phyloP scores from a whole-genome alignment of 2,888 invertebrate genomes.

The Abrostola triplasia region DNA sequence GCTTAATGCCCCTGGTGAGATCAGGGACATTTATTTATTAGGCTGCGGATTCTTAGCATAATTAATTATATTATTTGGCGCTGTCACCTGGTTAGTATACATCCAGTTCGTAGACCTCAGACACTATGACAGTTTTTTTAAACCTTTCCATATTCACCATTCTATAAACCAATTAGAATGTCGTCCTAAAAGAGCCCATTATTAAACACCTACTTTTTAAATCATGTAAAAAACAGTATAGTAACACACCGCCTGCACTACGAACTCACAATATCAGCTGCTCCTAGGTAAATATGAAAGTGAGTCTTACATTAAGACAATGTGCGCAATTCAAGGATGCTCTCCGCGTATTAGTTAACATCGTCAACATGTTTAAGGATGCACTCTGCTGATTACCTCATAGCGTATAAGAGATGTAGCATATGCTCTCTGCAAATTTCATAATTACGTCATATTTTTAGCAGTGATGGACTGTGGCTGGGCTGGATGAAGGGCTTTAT shows the following conservation, averaged over 20 bases:
- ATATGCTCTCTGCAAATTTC: background rate
- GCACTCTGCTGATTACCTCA: background rate
- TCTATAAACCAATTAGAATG: too few relatives aligned
- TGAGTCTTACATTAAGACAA: constrained; percentile 19
- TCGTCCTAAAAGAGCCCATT: too few relatives aligned
- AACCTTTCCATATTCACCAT: too few relatives aligned
- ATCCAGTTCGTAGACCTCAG: too few relatives aligned
- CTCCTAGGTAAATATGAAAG: constrained; percentile 29
- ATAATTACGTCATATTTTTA: background rate
- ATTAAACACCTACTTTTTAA: background rate
- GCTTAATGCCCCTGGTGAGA: too few relatives aligned
- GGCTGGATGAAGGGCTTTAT: too few relatives aligned
- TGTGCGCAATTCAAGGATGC: constrained; percentile 36
- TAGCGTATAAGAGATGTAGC: background rate
- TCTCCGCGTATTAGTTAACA: background rate
- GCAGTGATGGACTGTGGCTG: too few relatives aligned
- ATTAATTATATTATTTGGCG: too few relatives aligned
- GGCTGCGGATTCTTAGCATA: too few relatives aligned
- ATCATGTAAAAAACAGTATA: background rate
- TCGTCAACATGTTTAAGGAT: background rate
- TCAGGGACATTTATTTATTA: too few relatives aligned
- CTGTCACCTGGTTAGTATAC: too few relatives aligned
- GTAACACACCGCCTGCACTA: constrained; percentile 18
- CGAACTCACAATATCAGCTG: constrained; percentile 13
- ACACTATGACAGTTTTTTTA: too few relatives aligned